These are phyloP conservation scores for Eupelmus urozonus DNA, from an alignment of 2,888 invertebrate genomes.

Conservation along the genomic window DNA sequence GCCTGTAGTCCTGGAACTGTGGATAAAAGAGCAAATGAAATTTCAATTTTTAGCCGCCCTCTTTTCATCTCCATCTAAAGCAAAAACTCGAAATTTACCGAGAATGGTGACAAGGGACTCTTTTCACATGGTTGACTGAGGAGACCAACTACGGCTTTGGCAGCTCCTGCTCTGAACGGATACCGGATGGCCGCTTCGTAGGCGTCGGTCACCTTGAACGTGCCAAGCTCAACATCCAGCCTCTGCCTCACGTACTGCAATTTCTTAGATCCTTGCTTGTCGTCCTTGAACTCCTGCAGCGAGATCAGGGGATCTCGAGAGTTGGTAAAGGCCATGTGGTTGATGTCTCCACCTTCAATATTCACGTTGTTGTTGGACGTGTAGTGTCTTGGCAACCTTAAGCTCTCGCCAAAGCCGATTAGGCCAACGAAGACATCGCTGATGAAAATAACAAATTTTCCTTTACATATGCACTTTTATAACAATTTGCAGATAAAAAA, in stretches of 20 bases:
- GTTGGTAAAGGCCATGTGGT: slow-evolving; percentile 71
- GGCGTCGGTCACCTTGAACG: slow-evolving; percentile 77
- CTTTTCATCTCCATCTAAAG: not conserved
- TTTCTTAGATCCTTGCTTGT: slow-evolving; percentile 61
- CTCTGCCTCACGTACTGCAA: slow-evolving; percentile 72
- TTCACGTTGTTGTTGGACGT: slow-evolving; percentile 80
- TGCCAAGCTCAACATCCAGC: slow-evolving; percentile 79
- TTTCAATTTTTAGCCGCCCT: not conserved
- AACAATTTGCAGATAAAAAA: slow-evolving; percentile 10
- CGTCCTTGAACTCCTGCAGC: slow-evolving; percentile 69
- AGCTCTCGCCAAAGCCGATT: slow-evolving; percentile 80
- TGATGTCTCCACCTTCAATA: slow-evolving; percentile 78
- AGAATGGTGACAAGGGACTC: slow-evolving; percentile 76
- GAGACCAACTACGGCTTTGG: slow-evolving; percentile 85
- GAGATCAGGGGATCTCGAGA: slow-evolving; percentile 68
- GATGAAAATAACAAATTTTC: slow-evolving; percentile 64
- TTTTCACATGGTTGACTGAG: slow-evolving; percentile 82
- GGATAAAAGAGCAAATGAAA: not conserved
- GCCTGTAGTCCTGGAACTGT: slow-evolving; percentile 73
- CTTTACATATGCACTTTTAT: no score
- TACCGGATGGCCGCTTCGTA: slow-evolving; percentile 82
- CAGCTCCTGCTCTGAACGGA: slow-evolving; percentile 87
- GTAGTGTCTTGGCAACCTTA: slow-evolving; percentile 80
- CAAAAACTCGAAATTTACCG: slow-evolving; percentile 76
- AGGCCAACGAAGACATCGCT: slow-evolving; percentile 81